phyloP scores from a whole-genome alignment of 2,113 vertebrate genomes.

The Bos taurus region DNA sequence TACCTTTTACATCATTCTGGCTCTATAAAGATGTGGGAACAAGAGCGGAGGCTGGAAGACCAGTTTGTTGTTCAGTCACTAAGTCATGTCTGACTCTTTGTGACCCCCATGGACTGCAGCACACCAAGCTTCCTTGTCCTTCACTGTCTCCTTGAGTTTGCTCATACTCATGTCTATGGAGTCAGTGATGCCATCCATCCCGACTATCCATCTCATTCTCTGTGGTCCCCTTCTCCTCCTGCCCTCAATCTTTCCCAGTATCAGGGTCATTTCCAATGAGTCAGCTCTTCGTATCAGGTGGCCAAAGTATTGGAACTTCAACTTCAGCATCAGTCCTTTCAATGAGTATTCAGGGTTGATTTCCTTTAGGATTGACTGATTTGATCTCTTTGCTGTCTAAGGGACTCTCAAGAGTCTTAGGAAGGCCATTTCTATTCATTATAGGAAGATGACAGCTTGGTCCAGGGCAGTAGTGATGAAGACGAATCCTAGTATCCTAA shows the following conservation, averaged over 20 bases:
- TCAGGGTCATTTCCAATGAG: neutral
- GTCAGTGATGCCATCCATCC: neutral
- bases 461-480: neutral
- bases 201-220: neutral
- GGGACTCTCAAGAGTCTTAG: neutral
- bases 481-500: neutral
- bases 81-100: neutral
- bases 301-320: neutral
- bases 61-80: neutral
- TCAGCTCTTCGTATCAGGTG: neutral
- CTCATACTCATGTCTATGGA: neutral
- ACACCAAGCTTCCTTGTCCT: neutral
- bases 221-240: neutral
- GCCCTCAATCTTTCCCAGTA: neutral
- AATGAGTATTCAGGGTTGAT: neutral
- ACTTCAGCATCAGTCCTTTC: neutral
- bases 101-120: neutral
- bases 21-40: neutral
- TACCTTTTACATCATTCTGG: neutral
- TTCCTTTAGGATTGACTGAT: neutral
- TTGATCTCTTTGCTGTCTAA: neutral
- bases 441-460: neutral
- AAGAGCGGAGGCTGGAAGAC: neutral
- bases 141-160: neutral
- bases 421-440: neutral